Conservation (phyloP, 2,113 vertebrate species). For the Phylloscopus trochiloides region DNA sequence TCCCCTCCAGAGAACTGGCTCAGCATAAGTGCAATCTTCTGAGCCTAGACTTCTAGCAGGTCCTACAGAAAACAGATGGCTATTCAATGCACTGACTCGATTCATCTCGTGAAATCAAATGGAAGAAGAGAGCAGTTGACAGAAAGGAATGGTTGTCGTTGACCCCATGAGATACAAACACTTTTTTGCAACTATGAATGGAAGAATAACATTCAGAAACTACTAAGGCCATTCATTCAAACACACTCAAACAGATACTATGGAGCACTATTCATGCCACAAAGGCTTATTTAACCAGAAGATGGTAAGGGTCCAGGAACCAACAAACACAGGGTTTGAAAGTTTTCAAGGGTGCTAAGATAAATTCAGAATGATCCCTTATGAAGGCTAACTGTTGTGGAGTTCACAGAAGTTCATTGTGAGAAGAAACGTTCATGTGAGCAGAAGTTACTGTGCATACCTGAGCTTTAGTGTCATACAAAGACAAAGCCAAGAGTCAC, state of each 20-base stretch:
- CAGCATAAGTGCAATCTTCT: background rate
- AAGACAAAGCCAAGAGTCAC: background rate
- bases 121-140: background rate
- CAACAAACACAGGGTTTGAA: background rate
- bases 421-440: background rate
- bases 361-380: background rate
- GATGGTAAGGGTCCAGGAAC: background rate
- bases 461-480: rapidly evolving
- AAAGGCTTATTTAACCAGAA: background rate
- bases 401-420: background rate
- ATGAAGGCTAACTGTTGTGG: background rate
- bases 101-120: background rate
- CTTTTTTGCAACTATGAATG: background rate
- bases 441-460: background rate
- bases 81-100: background rate
- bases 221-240: background rate
- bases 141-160: background rate
- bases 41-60: background rate
- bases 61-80: background rate
- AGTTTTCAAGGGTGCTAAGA: background rate
- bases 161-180: background rate
- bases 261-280: background rate
- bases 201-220: background rate
- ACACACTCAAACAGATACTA: background rate
- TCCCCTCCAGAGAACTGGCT: background rate